Base-by-base conservation (phyloP, 1,140 invertebrate genomes). In the Sitobion miscanthi region DNA sequence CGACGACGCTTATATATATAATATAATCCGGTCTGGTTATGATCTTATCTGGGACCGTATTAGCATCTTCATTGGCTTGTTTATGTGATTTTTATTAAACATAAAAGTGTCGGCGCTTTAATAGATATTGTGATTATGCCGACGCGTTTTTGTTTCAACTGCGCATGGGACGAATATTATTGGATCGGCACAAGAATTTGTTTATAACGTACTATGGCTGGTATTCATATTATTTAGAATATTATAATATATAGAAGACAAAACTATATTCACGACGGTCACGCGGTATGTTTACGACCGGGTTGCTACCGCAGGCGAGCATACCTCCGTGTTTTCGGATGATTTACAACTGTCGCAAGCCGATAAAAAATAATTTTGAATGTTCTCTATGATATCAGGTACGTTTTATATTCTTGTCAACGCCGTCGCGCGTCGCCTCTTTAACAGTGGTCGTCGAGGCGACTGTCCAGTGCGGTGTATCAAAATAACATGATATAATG, bases 11-110 rank as follows among this genome's bases (percentile, higher is more conserved):
- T 62, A 35, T 21, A 35, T 77, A 9, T 57, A 77, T 82, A 92
- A 52, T 85, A 85, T 42, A 85, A 54, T 83, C 91, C 77, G 49
- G 82, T 93, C 85, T 52, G 91, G 91, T 85, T 86, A 85, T 85
- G 91, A 93, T 93, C 25, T 35, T 93, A 93, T 93, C 91, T 85
- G 23, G 8, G 11, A 45, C 82, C 91, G 91, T 93, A 93, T 93
- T 93, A 93, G 91, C 91, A 93, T 93, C 77, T 93, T 93, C 91
- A 93, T 93, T 93, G 91, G 49, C 91, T 93, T 93, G 82, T 93
- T 93, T 93, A 93, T 93, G 91, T 93, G 91, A 93, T 93, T 93
- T 93, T 93, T 93, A 93, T 86, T 93, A 86, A 85, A 86, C 49
- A 93, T 86, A 93, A 93, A 86, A 85, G 91, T 86, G 91, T 93